Evolutionary conservation across 2,113 vertebrate species (phyloP).

Genomic region (Tricholaema leucomelas): DNA sequence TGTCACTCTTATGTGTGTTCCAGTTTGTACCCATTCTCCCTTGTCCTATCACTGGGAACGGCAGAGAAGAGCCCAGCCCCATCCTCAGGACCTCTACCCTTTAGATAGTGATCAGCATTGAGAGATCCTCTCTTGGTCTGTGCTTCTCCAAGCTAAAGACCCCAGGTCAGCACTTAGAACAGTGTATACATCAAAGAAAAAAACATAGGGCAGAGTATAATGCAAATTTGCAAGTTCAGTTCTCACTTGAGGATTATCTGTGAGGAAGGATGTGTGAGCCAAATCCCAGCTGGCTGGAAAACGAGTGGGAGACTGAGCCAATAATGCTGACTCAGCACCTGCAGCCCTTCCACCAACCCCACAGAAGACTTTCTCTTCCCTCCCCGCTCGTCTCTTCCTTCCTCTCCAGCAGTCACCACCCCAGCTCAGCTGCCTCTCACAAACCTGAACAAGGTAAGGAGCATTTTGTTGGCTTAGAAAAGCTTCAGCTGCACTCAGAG

Average conservation of each 20-base stretch:
- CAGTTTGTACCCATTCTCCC: too few relatives aligned
- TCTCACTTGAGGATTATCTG: neutral
- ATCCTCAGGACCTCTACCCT: too few relatives aligned
- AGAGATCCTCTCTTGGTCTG: too few relatives aligned
- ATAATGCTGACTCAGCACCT: neutral
- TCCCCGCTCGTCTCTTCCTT: fast-evolving
- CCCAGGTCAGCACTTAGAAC: neutral
- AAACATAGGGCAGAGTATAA: neutral
- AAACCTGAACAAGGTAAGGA: neutral
- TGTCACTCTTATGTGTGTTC: too few relatives aligned
- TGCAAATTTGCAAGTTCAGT: neutral
- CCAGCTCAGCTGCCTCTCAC: neutral
- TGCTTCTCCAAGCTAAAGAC: too few relatives aligned
- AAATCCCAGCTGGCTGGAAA: neutral
- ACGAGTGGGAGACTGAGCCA: neutral
- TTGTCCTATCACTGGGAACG: too few relatives aligned
- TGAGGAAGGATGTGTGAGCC: neutral
- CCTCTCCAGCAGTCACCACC: fast-evolving
- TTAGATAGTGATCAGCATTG: too few relatives aligned
- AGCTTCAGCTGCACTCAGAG: neutral
- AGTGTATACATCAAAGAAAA: too few relatives aligned
- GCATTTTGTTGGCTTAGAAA: neutral
- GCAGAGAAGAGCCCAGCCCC: too few relatives aligned
- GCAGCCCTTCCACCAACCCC: fast-evolving
- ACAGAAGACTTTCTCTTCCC: neutral